Evolutionary conservation across 1,140 invertebrate genomes (phyloP).

Genomic region (Leptinotarsa texana): DNA sequence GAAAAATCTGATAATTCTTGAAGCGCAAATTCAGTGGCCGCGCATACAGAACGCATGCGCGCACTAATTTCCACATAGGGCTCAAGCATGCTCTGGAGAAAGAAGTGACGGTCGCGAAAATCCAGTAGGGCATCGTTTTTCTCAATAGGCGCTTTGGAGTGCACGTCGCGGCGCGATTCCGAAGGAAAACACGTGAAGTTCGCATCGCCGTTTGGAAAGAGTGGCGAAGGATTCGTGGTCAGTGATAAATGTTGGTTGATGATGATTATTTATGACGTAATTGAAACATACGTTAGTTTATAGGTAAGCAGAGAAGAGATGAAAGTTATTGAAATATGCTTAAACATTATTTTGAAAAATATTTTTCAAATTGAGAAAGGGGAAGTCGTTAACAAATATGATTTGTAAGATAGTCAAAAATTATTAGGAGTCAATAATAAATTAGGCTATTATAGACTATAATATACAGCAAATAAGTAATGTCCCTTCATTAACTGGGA

Average conservation of each 20-base stretch:
- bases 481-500: too few species aligned
- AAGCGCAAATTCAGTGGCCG: not conserved
- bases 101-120: conserved; percentile 11
- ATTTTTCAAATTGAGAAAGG: too few species aligned
- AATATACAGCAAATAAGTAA: too few species aligned
- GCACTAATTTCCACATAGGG: conserved; percentile 1
- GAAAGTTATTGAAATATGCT: too few species aligned
- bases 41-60: not conserved
- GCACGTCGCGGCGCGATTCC: not conserved
- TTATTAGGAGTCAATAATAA: too few species aligned
- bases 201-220: not conserved
- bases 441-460: too few species aligned
- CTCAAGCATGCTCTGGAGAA: conserved; percentile 16
- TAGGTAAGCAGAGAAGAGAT: not conserved
- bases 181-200: conserved; percentile 17
- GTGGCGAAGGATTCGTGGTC: not conserved
- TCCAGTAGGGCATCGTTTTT: conserved; percentile 24
- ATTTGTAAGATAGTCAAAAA: too few species aligned
- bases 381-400: too few species aligned
- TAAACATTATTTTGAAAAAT: too few species aligned
- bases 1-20: not conserved
- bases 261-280: not conserved
- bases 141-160: conserved; percentile 17
- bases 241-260: not conserved
- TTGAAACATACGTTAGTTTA: not conserved